Evolutionary conservation across 2,113 vertebrate genomes (phyloP), one percentile per base, ranked within the genome.

Genomic region (Equus quagga): DNA sequence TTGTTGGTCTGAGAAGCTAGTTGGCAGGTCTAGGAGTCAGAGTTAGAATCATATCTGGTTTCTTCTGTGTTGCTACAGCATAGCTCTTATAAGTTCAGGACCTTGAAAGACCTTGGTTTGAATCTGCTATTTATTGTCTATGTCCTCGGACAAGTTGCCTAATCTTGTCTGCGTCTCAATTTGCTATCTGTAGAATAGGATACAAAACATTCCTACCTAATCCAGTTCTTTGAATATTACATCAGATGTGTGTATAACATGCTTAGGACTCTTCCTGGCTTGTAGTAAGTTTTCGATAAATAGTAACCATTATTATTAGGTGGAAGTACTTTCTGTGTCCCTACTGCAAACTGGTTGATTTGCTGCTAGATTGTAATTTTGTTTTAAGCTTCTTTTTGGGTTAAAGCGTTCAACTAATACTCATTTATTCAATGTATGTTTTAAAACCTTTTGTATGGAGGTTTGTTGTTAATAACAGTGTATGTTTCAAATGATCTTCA

Each of bases 401-500:
- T 90, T 95, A 82, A 95, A 70, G 70, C 28, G n/a, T 73, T 49
- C 28, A 85, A 64, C 17, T 60, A 67, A 49, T 69, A 62, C 56
- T 89, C 82, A 56, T 75, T 83, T 89, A 49, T 65, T 85, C 15
- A 84, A n/a, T 41, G 49, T 82, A 76, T 81, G 51, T 87, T 92
- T 96, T 87, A 90, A 75, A 62, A 24, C 23, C 15, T 79, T 95
- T 94, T 70, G 6, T 87, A 2, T 82, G 24, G 5, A 79, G 26
- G 26, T n/a, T 88, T 56, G 64, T 80, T 80, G 28, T 73, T 92
- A 95, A 44, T 85, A 86, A 54, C 69, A 79, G 13, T 87, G 24
- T 89, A 31, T 96, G 31, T 76, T 96, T 96, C 36, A 93, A 33
- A 75, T 91, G 51, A 91, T 70, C 46, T 91, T 93, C 51, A 54